Evolutionary conservation across 2,888 invertebrate genomes (phyloP).

Genomic region (Campaea margaritaria): DNA sequence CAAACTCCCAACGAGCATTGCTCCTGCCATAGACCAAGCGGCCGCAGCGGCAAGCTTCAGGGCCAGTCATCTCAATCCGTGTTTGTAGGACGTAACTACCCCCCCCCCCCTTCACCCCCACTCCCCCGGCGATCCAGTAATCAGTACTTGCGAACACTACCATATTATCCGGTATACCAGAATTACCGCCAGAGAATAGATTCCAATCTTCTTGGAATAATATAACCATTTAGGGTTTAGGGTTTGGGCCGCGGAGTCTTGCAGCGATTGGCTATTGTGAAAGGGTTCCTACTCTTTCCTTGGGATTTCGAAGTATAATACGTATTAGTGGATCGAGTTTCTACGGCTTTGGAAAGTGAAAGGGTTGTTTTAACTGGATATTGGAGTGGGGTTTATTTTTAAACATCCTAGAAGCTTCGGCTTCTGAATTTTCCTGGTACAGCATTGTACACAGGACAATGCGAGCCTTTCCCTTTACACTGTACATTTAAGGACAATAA

Average conservation of each 20-base stretch:
- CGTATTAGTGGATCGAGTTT: constrained; percentile 13
- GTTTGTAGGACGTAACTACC: constrained; percentile 60
- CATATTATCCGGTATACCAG: constrained; percentile 32
- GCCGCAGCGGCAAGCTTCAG: constrained; percentile 60
- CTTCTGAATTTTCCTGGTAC: too few relatives aligned
- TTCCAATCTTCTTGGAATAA: constrained; percentile 34
- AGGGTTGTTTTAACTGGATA: constrained; percentile 3
- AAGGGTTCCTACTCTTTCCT: constrained; percentile 23
- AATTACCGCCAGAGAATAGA: constrained; percentile 27
- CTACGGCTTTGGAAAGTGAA: constrained; percentile 9
- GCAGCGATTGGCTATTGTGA: constrained; percentile 24
- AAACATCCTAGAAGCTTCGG: too few relatives aligned
- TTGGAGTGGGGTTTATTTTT: neutral
- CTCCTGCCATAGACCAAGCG: constrained; percentile 42
- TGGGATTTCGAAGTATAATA: constrained; percentile 14
- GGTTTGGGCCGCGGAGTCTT: constrained; percentile 5
- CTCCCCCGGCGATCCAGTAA: constrained; percentile 52
- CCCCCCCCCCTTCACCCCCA: constrained; percentile 38
- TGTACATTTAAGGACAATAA: too few relatives aligned
- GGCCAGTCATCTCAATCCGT: constrained; percentile 69
- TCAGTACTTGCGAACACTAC: constrained; percentile 54
- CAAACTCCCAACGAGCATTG: constrained; percentile 9
- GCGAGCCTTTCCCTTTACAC: too few relatives aligned
- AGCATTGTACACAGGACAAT: too few relatives aligned
- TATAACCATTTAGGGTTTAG: constrained; percentile 32